These are phyloP conservation scores for Pachycephus smyrnensis DNA, from an alignment of 2,888 invertebrate species.

Conservation along the genomic window DNA sequence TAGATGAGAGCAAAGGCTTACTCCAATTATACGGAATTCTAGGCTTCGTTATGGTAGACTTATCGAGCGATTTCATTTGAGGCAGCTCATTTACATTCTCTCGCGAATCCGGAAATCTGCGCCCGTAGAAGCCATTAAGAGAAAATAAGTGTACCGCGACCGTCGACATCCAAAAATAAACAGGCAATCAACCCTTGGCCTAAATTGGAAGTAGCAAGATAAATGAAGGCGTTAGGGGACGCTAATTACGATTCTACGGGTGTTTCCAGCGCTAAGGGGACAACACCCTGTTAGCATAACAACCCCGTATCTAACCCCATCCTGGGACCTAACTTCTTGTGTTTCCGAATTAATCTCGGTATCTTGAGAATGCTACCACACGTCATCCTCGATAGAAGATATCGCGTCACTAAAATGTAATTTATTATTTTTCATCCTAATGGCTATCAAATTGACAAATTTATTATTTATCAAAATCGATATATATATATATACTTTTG, in stretches of 20 bases:
- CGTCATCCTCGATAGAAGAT: neutral
- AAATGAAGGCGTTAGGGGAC: conserved; percentile 38
- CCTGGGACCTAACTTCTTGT: conserved; percentile 15
- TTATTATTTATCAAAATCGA: neutral
- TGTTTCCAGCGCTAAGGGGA: conserved; percentile 34
- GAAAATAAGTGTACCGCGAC: conserved; percentile 16
- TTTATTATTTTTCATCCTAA: neutral
- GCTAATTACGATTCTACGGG: conserved; percentile 43
- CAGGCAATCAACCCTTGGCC: conserved; percentile 26
- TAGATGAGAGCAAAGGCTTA: conserved; percentile 5
- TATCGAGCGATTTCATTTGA: conserved; percentile 38
- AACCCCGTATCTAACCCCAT: conserved; percentile 17
- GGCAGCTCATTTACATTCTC: conserved; percentile 32
- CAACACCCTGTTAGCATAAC: conserved; percentile 37
- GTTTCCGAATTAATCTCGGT: conserved; percentile 20
- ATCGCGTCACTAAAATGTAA: neutral
- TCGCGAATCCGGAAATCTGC: conserved; percentile 29
- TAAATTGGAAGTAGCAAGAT: conserved; percentile 41
- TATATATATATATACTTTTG: neutral
- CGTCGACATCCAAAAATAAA: conserved; percentile 27
- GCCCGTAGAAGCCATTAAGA: conserved; percentile 19
- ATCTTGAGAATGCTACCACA: conserved; percentile 11
- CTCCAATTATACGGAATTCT: conserved; percentile 22
- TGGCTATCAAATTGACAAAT: neutral
- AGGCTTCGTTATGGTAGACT: conserved; percentile 24